phyloP scores from a whole-genome alignment of 2,797 vertebrate species.

The Rhinophrynus dorsalis region DNA sequence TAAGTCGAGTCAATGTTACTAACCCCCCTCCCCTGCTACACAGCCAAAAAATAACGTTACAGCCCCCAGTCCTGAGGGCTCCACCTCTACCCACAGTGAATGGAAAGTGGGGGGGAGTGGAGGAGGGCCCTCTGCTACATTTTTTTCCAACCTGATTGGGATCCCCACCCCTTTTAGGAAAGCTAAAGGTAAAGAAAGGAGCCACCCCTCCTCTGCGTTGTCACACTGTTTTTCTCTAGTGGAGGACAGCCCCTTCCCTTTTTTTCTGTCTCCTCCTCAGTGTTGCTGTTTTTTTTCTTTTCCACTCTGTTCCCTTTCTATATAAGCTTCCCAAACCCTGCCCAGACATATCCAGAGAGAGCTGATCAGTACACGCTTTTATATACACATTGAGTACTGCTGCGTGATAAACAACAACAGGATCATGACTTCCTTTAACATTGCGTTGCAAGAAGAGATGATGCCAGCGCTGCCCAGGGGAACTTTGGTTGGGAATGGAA shows the following conservation, averaged over 20 bases:
- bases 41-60: slow-evolving; percentile 6
- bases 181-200: slow-evolving; percentile 31
- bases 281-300: slow-evolving; percentile 3
- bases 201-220: slow-evolving; percentile 11
- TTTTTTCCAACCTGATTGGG: slow-evolving; percentile 15
- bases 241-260: not conserved
- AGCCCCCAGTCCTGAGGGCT: not conserved
- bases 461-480: slow-evolving; percentile 25
- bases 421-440: slow-evolving; percentile 25
- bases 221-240: slow-evolving; percentile 15
- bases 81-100: not conserved
- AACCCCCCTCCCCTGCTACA: slow-evolving; percentile 7
- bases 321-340: slow-evolving; percentile 39
- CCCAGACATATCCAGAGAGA: slow-evolving; percentile 24
- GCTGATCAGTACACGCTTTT: not conserved
- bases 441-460: slow-evolving; percentile 20
- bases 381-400: not conserved
- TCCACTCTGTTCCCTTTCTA: slow-evolving; percentile 37
- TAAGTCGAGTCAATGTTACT: not conserved
- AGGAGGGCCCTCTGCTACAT: not conserved
- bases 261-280: slow-evolving; percentile 19
- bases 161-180: slow-evolving; percentile 7
- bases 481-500: not conserved
- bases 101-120: not conserved
- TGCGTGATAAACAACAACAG: not conserved